Percentiles rank a stretch among this genome's conserved stretches.
Conservation (phyloP, 1,140 invertebrate species). For the Limonius californicus region DNA sequence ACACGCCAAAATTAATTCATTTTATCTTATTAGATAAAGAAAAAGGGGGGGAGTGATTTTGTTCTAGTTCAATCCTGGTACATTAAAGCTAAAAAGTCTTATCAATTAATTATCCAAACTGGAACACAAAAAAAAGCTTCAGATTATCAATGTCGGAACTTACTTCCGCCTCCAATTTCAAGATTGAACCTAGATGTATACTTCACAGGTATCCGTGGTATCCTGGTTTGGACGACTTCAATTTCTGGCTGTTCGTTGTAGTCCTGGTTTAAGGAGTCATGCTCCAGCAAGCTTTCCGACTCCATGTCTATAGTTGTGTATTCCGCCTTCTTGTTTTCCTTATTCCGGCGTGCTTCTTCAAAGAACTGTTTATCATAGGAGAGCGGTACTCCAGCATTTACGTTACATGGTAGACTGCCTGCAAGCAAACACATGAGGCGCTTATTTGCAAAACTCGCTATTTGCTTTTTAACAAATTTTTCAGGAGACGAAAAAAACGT, state of each 20-base stretch:
- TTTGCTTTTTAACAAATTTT: too few species aligned
- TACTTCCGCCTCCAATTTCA: constrained; percentile 3
- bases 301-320: constrained; percentile 37
- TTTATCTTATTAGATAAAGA: too few species aligned
- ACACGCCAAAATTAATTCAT: too few species aligned
- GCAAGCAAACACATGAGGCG: too few species aligned
- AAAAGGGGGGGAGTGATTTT: too few species aligned
- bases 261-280: constrained; percentile 34
- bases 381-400: constrained; percentile 32
- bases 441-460: too few species aligned
- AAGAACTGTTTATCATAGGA: constrained; percentile 37
- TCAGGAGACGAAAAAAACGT: too few species aligned
- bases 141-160: too few species aligned
- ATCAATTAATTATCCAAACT: too few species aligned
- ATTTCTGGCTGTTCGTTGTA: not conserved
- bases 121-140: too few species aligned
- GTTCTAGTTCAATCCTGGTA: too few species aligned
- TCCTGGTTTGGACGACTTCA: constrained; percentile 9
- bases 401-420: constrained; percentile 43
- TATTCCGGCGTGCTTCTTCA: constrained; percentile 33
- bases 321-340: constrained; percentile 25
- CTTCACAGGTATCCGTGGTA: constrained; percentile 11
- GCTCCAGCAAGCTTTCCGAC: constrained; percentile 33
- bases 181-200: constrained; percentile 13
- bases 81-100: too few species aligned